Conservation (phyloP, 2,888 invertebrate genomes). For the Leptopilina drosophilae region DNA sequence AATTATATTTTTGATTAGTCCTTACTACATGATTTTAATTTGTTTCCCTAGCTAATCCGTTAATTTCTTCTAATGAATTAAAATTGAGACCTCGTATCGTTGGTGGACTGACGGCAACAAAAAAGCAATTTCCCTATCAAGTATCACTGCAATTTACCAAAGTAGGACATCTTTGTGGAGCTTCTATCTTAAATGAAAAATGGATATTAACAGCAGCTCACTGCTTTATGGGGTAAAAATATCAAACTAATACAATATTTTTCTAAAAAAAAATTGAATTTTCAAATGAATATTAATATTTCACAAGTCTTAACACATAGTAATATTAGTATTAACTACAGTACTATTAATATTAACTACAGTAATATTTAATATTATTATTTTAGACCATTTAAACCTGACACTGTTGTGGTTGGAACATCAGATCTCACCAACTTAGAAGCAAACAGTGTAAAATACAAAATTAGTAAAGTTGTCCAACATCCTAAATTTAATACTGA, state of each 20-base stretch:
- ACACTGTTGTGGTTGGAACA: background rate
- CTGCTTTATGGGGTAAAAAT: background rate
- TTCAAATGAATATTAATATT: no score
- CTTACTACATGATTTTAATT: no score
- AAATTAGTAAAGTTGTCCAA: background rate
- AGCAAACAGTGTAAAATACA: background rate
- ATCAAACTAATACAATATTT: background rate
- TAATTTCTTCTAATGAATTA: background rate
- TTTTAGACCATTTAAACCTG: background rate
- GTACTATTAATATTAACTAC: no score
- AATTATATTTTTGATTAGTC: no score
- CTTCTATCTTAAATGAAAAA: slow-evolving; percentile 7
- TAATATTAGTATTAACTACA: no score
- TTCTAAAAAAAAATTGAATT: background rate
- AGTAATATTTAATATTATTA: no score
- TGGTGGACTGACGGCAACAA: background rate
- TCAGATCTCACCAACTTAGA: background rate
- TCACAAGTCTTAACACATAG: no score
- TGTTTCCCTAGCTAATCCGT: background rate
- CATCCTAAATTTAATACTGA: background rate
- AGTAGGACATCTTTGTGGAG: background rate
- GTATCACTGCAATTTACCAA: background rate
- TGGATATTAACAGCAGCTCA: slow-evolving; percentile 15
- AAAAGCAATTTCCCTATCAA: slow-evolving; percentile 9
- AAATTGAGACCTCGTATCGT: slow-evolving; percentile 4